Evolutionary conservation across 1,140 invertebrate genomes (phyloP), one percentile per base, ranked within the genome.

Genomic region (Ips typographus): DNA sequence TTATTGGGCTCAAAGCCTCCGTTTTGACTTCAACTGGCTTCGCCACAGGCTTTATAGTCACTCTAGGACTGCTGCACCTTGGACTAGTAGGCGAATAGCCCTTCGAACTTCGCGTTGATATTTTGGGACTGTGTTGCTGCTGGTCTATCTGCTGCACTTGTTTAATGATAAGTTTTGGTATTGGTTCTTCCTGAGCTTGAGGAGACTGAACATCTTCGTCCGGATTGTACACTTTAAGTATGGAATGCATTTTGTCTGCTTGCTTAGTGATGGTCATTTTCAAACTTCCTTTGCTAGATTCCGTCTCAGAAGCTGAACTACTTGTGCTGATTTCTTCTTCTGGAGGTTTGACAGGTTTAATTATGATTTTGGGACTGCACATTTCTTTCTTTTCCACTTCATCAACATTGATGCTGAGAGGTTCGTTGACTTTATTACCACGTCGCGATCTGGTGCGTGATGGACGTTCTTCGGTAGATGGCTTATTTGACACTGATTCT

Each of bases 261-360:
- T 77, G 77, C 73, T 80, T 79, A 6, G 77, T 77, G 40, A 79
- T 79, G 1, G 78, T 80, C 43, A 80, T 77, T 72, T 79, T 79
- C 40, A 80, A 60, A n/a, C 73, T 74, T 7, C 73, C 74, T 65
- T 77, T 76, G 53, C 52, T 65, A 2, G 37, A 39, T 53, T 69
- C 65, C 39, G 67, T 53, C 40, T 75, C 73, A 44, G 64, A 72
- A 36, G 53, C 64, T 39, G 71, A 71, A 44, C 57, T 72, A 49
- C 1, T 49, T 22, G 22, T 22, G 8, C 65, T 71, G 36, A 72
- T 68, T 68, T 77, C 76, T 47, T 76, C 76, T 44, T 72, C 72
- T 5, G 68, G 67, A 3, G 68, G 62, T 64, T 71, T 76, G 6
- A 78, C 72, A 3, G 77, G 77, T 75, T 80, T 80, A 44, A 80